phyloP scores from a whole-genome alignment of 2,888 invertebrate genomes.

The Parnassius mnemosyne region DNA sequence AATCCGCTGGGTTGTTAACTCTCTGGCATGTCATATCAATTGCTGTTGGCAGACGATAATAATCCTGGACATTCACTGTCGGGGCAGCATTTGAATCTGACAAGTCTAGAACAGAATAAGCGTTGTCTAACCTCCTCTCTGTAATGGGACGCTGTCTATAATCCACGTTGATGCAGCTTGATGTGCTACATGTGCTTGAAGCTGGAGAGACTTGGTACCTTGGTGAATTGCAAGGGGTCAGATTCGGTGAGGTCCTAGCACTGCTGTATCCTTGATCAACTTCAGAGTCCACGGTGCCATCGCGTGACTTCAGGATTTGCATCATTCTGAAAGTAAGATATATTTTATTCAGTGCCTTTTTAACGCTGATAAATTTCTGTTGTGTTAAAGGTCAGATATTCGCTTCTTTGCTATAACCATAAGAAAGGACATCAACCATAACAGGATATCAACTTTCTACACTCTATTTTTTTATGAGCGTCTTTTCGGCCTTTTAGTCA shows the following conservation, averaged over 20 bases:
- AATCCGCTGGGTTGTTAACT: slow-evolving; percentile 54
- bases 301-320: slow-evolving; percentile 65
- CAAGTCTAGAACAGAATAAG: slow-evolving; percentile 52
- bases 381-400: slow-evolving; percentile 28
- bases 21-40: slow-evolving; percentile 55
- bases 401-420: slow-evolving; percentile 72
- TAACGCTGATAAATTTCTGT: neutral
- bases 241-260: slow-evolving; percentile 60
- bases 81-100: slow-evolving; percentile 42
- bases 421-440: slow-evolving; percentile 39
- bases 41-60: slow-evolving; percentile 48
- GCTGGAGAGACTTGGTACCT: slow-evolving; percentile 53
- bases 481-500: slow-evolving; percentile 69
- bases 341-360: neutral
- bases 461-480: slow-evolving; percentile 34
- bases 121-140: slow-evolving; percentile 35
- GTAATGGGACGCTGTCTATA: slow-evolving; percentile 49
- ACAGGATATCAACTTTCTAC: slow-evolving; percentile 62
- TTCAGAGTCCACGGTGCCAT: slow-evolving; percentile 50
- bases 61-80: slow-evolving; percentile 40
- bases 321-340: slow-evolving; percentile 60
- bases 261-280: slow-evolving; percentile 69
- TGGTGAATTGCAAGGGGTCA: slow-evolving; percentile 61
- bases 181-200: slow-evolving; percentile 52
- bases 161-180: slow-evolving; percentile 41